Base-by-base conservation (phyloP, 2,888 invertebrate genomes). In the Philaethria dido region DNA sequence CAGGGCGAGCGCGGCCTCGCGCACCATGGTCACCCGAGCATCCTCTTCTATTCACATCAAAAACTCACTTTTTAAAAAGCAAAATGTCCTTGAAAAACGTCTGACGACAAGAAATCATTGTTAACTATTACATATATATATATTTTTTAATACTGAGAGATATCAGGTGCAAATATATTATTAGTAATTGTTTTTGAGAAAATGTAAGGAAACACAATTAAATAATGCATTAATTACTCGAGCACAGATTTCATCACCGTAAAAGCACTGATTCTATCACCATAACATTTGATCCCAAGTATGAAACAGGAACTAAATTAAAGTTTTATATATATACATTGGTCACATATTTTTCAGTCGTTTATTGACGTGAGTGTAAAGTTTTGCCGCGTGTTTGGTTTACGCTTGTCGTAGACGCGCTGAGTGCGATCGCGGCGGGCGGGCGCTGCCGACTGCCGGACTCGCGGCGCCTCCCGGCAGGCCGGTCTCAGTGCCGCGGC, bases 1-100 rank as follows among this genome's bases (percentile, higher is more conserved):
- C 52, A 75, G 59, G 45, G 66, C 64, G 52, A 70, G 64, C 39
- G 66, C 69, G 67, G 67, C 65, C 62, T 71, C 70, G 45, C 65
- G 68, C 64, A 63, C 48, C 74, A 73, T 74, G 61, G 16, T 71
- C 66, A 69, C 36, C 25, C 44, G 33, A 39, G 39, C 71, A 68
- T 70, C 25, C 22, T 59, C 54, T 39, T 33, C 44, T 59, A 29
- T 44, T 36, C 39, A 6, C 14, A 45, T 11, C 11, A 39, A 47
- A 55, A 1, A 16, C 6, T 45, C 44, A 45, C 14, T 48, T 29
- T 3, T 33, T 33, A 33, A 11, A n/a, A 33, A 20, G 13, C 11
- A 22, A 20, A 45, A n/a, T 42, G 29, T 59, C 0, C 29, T 50
- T 29, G 1, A 52, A 11, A 5, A 29, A 33, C 3, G 29, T 16